These are phyloP conservation scores for Euphonia xanthogaster DNA, from an alignment of 2,797 vertebrate species.

Conservation along the genomic window DNA sequence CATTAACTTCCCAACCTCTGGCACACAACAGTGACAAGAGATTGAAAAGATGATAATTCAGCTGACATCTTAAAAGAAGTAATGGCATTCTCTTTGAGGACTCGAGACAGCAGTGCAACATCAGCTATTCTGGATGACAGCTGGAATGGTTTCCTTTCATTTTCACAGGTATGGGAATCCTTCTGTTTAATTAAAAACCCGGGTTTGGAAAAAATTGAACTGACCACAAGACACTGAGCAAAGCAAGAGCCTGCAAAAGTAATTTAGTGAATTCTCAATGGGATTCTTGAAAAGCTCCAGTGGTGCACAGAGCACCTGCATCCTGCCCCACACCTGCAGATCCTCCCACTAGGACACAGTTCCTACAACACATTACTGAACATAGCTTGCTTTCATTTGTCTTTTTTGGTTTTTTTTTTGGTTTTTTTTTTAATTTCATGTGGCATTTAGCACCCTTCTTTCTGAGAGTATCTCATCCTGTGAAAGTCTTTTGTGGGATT, in stretches of 20 bases:
- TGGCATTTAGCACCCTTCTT: background rate
- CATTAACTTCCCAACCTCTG: constrained; percentile 2
- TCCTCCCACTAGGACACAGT: background rate
- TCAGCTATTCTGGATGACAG: background rate
- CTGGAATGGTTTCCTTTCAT: background rate
- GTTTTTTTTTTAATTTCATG: background rate
- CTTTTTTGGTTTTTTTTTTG: fast-evolving
- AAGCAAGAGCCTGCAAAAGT: background rate
- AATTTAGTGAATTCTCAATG: background rate
- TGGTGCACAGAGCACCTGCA: background rate
- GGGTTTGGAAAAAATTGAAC: background rate
- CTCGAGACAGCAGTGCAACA: background rate
- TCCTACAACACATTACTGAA: background rate
- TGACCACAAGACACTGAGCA: background rate
- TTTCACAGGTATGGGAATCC: background rate
- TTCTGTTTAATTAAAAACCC: background rate
- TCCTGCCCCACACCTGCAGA: background rate
- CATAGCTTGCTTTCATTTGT: background rate
- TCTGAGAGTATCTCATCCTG: background rate
- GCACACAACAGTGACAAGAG: background rate
- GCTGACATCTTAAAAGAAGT: background rate
- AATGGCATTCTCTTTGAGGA: background rate
- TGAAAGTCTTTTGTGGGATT: background rate
- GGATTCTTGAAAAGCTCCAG: background rate
- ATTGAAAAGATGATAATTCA: background rate